These are phyloP conservation scores for Nothocercus julius DNA, from an alignment of 2,113 vertebrate genomes.

Conservation along the genomic window DNA sequence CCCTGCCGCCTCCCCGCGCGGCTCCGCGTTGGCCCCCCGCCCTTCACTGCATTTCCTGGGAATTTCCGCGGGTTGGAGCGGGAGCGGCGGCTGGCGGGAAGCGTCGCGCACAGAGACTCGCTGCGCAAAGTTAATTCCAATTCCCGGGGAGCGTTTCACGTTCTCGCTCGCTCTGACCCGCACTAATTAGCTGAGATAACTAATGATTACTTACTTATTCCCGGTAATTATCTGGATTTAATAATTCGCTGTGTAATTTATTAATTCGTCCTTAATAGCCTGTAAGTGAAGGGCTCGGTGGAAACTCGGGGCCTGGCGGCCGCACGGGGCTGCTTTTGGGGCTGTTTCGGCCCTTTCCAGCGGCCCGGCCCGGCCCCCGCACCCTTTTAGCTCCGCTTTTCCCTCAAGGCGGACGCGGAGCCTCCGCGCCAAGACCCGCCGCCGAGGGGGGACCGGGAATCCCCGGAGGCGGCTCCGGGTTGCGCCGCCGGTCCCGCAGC, in stretches of 20 bases:
- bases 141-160: slow-evolving; percentile 91
- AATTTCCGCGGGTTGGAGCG: no score
- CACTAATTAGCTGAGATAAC: slow-evolving; percentile 99
- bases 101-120: slow-evolving; percentile 75
- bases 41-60: no score
- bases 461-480: no score
- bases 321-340: slow-evolving; percentile 70
- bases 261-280: slow-evolving; percentile 97
- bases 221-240: slow-evolving; percentile 99
- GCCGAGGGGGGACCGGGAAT: no score
- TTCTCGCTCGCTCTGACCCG: slow-evolving; percentile 91
- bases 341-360: no score
- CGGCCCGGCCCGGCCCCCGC: no score
- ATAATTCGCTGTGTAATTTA: slow-evolving; percentile 99
- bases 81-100: no score
- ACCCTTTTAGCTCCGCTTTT: background rate
- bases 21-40: no score
- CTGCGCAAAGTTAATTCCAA: slow-evolving; percentile 93
- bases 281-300: slow-evolving; percentile 92
- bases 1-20: no score
- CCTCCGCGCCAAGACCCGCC: no score
- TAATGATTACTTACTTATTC: slow-evolving; percentile 99
- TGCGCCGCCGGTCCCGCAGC: no score
- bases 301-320: slow-evolving; percentile 70
- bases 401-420: background rate